A percentile compares a stretch with the other conserved stretches of the same genome.
Evolutionary conservation across 2,888 invertebrate genomes (phyloP).

Genomic region (Athalia rosae): DNA sequence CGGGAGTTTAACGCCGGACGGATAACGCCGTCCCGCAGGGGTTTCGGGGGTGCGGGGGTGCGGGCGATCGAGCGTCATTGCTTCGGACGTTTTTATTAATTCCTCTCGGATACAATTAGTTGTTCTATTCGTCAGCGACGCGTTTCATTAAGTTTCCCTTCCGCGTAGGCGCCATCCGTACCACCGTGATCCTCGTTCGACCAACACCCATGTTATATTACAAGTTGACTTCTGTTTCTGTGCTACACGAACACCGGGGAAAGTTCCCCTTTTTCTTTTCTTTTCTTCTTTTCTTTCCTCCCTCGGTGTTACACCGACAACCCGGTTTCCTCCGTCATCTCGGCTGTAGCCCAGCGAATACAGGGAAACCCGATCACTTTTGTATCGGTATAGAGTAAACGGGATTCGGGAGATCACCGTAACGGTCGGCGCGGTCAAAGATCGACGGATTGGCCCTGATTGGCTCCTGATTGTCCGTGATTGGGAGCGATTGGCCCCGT

Average conservation of each 20-base stretch:
- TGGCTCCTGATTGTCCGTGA: constrained; percentile 44
- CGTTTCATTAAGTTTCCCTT: constrained; percentile 71
- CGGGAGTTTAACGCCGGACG: neutral
- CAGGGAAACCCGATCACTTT: too few relatives aligned
- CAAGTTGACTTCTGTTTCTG: neutral
- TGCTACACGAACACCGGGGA: too few relatives aligned
- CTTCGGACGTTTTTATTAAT: constrained; percentile 72
- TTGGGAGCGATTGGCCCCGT: constrained; percentile 31
- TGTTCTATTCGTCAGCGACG: constrained; percentile 72
- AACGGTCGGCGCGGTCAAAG: constrained; percentile 32
- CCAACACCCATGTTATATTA: neutral
- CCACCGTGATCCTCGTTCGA: neutral
- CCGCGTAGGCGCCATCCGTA: constrained; percentile 39
- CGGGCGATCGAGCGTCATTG: constrained; percentile 25
- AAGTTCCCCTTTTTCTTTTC: neutral
- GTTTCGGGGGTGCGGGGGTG: neutral
- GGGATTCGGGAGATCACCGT: constrained; percentile 18
- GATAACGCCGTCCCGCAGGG: neutral
- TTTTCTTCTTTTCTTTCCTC: neutral
- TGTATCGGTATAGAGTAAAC: neutral
- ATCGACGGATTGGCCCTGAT: constrained; percentile 42
- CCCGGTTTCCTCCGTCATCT: too few relatives aligned
- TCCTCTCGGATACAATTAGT: constrained; percentile 73
- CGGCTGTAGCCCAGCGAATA: too few relatives aligned
- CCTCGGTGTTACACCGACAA: neutral